A percentile compares a stretch with the other conserved stretches of the same genome.
These are phyloP conservation scores for Pelochelys cantorii DNA, from an alignment of 2,797 vertebrate species.

Conservation along the genomic window DNA sequence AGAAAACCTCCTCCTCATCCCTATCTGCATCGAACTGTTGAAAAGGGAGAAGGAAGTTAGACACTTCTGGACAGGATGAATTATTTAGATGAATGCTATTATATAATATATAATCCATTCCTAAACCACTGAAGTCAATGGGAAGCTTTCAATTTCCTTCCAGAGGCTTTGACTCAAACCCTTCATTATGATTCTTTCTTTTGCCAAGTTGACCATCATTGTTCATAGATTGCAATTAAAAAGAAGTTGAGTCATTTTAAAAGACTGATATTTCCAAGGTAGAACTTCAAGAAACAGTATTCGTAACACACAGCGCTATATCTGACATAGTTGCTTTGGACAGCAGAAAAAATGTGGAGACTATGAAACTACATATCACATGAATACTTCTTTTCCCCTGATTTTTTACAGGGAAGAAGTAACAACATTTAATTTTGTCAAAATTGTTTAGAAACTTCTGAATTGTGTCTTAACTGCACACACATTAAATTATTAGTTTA, in stretches of 20 bases:
- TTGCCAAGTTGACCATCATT: not conserved
- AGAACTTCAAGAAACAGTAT: not conserved
- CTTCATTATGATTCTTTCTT: not conserved
- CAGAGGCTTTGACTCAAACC: not conserved
- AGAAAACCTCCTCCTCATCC: constrained; percentile 96
- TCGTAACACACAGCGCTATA: not conserved
- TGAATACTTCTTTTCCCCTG: not conserved
- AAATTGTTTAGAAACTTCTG: not conserved
- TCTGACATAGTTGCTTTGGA: too few relatives aligned
- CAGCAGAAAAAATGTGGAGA: too few relatives aligned
- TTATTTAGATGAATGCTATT: not conserved
- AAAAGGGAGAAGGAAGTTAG: constrained; percentile 15
- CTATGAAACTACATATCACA: not conserved
- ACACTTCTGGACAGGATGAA: not conserved
- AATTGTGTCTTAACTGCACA: not conserved
- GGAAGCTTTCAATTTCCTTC: not conserved
- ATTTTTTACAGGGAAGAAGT: not conserved
- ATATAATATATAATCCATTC: not conserved
- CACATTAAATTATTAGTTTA: too few relatives aligned
- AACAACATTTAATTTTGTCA: not conserved
- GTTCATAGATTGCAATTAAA: not conserved
- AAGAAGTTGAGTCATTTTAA: not conserved
- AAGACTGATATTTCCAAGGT: constrained; percentile 1
- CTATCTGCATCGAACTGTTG: constrained; percentile 93
- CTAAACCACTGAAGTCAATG: not conserved